These are phyloP conservation scores for Cotesia chilonis DNA, from an alignment of 1,140 invertebrate species.

Conservation along the genomic window DNA sequence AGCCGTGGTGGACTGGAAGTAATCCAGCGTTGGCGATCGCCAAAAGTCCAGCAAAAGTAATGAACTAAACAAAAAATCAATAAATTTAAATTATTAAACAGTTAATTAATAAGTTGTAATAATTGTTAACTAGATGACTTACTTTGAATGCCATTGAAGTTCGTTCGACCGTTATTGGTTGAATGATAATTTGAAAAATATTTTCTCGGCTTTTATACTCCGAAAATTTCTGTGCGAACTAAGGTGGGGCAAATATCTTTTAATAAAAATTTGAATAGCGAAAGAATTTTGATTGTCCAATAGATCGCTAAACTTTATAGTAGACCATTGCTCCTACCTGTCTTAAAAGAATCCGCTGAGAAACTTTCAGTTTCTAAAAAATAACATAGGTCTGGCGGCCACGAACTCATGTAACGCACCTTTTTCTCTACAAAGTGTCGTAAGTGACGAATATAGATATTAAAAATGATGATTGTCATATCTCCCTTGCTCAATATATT, in stretches of 20 bases:
- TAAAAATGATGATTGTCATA: no score
- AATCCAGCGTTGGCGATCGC: constrained; percentile 57
- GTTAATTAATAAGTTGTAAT: not conserved
- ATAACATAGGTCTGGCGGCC: no score
- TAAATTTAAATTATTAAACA: not conserved
- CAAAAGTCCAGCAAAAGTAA: constrained; percentile 59
- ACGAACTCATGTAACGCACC: no score
- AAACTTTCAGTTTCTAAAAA: no score
- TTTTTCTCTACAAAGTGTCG: no score
- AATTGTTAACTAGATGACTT: not conserved
- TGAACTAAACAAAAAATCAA: constrained; percentile 53
- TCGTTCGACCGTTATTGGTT: not conserved
- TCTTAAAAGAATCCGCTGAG: no score
- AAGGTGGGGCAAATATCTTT: not conserved
- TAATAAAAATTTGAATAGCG: not conserved
- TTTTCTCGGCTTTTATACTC: constrained; percentile 14
- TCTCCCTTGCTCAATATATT: no score
- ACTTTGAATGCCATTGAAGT: constrained; percentile 38
- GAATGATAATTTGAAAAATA: not conserved
- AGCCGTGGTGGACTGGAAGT: constrained; percentile 41
- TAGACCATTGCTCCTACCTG: no score
- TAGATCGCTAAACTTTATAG: no score
- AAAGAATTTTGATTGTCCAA: not conserved
- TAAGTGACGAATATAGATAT: no score
- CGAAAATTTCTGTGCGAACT: not conserved